Evolutionary conservation across 2,888 invertebrate species (phyloP).

Genomic region (Eupithecia subumbrata): DNA sequence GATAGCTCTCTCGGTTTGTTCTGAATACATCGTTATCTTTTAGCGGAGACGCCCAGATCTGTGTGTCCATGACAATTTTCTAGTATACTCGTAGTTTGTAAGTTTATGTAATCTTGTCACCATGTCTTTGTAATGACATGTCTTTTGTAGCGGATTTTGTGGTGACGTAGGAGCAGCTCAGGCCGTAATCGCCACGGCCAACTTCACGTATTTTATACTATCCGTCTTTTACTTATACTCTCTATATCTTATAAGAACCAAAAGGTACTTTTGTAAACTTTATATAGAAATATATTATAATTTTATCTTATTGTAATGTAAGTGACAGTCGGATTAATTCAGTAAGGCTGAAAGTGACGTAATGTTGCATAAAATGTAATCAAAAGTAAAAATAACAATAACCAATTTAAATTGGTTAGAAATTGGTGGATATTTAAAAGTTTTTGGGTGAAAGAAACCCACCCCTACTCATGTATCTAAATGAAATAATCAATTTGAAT

Average conservation of each 20-base stretch:
- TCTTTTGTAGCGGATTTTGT: neutral
- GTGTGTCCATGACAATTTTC: slow-evolving; percentile 54
- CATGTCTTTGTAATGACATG: neutral
- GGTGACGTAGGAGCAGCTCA: slow-evolving; percentile 1
- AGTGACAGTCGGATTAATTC: slow-evolving; percentile 22
- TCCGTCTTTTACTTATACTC: slow-evolving; percentile 26
- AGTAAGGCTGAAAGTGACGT: slow-evolving; percentile 18
- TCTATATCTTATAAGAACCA: slow-evolving; percentile 14
- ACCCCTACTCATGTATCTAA: neutral
- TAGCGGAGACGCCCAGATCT: slow-evolving; percentile 40
- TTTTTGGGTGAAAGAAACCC: neutral
- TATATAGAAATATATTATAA: slow-evolving; percentile 27
- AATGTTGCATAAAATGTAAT: slow-evolving; percentile 32
- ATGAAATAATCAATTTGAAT: slow-evolving; percentile 6
- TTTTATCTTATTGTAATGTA: slow-evolving; percentile 24
- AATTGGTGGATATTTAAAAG: neutral
- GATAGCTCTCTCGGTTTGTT: neutral
- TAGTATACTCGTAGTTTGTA: slow-evolving; percentile 47
- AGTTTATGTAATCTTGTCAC: slow-evolving; percentile 27
- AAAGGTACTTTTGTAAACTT: slow-evolving; percentile 27
- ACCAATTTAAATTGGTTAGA: slow-evolving; percentile 29
- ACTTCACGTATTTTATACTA: slow-evolving; percentile 26
- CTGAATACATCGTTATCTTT: slow-evolving; percentile 1
- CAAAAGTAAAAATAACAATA: slow-evolving; percentile 10
- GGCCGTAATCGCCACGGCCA: neutral